Evolutionary conservation across 2,113 vertebrate genomes (phyloP), one percentile per base, ranked within the genome.

Genomic region (Tychaedon coryphoeus): DNA sequence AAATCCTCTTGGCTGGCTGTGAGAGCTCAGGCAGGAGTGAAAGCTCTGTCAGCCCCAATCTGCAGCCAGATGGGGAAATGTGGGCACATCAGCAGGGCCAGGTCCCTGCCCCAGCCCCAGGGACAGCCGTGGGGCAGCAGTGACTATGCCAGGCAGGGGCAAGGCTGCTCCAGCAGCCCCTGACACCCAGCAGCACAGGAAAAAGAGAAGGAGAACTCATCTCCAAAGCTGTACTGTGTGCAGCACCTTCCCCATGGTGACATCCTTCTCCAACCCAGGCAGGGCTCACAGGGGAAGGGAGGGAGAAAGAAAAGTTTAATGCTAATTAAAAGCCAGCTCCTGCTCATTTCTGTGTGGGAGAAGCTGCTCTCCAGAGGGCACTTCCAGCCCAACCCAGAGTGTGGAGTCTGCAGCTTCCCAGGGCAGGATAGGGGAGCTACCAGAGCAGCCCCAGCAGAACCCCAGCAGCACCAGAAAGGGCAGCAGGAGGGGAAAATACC

Each of bases 21-120:
- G 7, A 66, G 65, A 77, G 57, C 89, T 77, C 62, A 69, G 47
- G n/a, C 88, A n/a, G 51, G 77, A 82, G 73, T 62, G 56, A 64
- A 76, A 64, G 78, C 77, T 80, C 81, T 58, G 33, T 57, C 51
- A 5, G 58, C 26, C 38, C 77, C 61, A 69, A 77, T 10, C 62
- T 0, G 0, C 4, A 0, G 43, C 12, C 62, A 82, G 47, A 40
- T 34, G 53, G 61, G 57, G 50, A 43, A 74, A 42, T 1, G 23
- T 8, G 34, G 65, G 43, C 78, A 13, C 9, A 38, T 3, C 38
- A 10, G 14, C 53, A 74, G 65, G 51, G 42, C 48, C 53, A 9
- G 31, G 43, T 25, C 31, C 45, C 53, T 57, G 86, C 19, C 56
- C 57, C 70, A 67, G 73, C 38, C n/a, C 40, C 9, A 9, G 51